Evolutionary conservation across 2,113 vertebrate species (phyloP).

Genomic region (Ovis aries): DNA sequence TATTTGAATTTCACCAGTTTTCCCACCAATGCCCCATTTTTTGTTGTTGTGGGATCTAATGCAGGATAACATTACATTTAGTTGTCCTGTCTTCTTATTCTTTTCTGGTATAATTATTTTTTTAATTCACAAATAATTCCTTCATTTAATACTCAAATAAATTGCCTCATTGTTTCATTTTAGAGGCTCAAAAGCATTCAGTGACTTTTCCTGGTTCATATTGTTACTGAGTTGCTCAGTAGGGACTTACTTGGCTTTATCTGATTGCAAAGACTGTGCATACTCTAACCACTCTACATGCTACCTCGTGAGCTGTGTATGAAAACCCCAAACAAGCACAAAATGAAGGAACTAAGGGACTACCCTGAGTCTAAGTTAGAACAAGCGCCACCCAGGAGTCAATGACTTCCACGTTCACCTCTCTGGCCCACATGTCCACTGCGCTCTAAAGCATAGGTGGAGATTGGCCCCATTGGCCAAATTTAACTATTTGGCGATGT

Average conservation of each 20-base stretch:
- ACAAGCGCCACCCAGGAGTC: neutral
- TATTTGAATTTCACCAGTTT: neutral
- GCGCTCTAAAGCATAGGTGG: neutral
- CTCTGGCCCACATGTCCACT: neutral
- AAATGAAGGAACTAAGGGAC: neutral
- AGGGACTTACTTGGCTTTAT: neutral
- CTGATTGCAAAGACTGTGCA: neutral
- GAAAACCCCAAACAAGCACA: neutral
- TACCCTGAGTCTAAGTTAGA: neutral
- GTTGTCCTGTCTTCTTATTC: neutral
- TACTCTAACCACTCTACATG: neutral
- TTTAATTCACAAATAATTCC: neutral
- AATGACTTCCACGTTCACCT: neutral
- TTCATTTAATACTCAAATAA: neutral
- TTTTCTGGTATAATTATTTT: neutral
- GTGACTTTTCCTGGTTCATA: neutral
- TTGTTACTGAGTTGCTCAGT: neutral
- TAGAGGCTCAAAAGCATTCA: neutral
- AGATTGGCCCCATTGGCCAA: neutral
- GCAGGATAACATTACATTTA: neutral
- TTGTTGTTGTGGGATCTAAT: neutral
- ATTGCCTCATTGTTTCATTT: neutral
- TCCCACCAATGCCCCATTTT: neutral
- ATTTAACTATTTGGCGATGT: neutral
- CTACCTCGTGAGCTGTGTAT: neutral